phyloP scores from a whole-genome alignment of 2,797 vertebrate species.

The Alcedo atthis region DNA sequence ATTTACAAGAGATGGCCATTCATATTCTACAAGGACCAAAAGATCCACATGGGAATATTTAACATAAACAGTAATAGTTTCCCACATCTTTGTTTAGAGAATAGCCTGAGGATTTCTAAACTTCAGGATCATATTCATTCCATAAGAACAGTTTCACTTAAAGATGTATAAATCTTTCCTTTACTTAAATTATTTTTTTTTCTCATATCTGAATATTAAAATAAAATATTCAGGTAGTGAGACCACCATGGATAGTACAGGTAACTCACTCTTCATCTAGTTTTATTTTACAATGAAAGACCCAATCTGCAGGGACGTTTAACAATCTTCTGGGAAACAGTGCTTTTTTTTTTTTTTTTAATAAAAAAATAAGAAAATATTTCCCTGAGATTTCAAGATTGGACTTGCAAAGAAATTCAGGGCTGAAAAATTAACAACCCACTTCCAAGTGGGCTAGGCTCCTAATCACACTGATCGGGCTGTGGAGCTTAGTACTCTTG shows the following conservation, averaged over 20 bases:
- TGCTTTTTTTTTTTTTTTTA: background rate
- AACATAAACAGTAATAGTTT: constrained; percentile 87
- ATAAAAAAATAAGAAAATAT: background rate
- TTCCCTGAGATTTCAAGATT: background rate
- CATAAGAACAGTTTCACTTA: constrained; percentile 81
- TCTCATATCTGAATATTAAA: constrained; percentile 45
- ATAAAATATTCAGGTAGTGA: constrained; percentile 44
- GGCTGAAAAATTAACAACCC: background rate
- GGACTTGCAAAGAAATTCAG: background rate
- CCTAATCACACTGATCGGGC: background rate
- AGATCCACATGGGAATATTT: constrained; percentile 80
- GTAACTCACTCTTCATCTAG: background rate
- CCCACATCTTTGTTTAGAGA: constrained; percentile 88
- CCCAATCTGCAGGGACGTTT: background rate
- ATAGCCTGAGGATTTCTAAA: constrained; percentile 84
- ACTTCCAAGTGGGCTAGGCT: background rate
- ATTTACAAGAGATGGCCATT: constrained; percentile 71
- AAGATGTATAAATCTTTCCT: constrained; percentile 77
- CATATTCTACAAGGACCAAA: constrained; percentile 72
- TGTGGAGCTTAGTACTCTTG: background rate
- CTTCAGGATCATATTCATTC: constrained; percentile 81
- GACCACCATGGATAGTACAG: background rate
- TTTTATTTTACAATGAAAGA: background rate
- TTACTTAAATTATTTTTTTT: constrained; percentile 57
- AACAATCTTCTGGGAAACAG: background rate